Conservation (phyloP, 2,888 invertebrate genomes). For the Lithophane leautieri region DNA sequence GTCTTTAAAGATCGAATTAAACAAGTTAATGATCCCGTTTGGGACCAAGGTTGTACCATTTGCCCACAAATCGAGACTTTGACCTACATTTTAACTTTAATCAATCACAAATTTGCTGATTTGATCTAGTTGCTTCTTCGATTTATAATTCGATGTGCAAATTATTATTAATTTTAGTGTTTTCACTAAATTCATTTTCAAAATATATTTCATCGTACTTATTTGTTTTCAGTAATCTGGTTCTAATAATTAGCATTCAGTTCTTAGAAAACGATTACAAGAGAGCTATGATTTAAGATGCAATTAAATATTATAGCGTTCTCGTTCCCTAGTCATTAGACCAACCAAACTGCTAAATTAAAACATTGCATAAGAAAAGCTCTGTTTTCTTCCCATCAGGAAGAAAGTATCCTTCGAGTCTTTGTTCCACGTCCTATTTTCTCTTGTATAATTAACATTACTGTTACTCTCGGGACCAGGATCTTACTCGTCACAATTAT, state of each 20-base stretch:
- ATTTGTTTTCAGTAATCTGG: constrained; percentile 24
- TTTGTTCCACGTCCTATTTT: constrained; percentile 42
- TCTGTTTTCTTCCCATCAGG: constrained; percentile 1
- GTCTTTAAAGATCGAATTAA: constrained; percentile 58
- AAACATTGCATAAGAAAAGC: constrained; percentile 18
- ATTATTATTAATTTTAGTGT: background rate
- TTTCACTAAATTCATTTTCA: constrained; percentile 9
- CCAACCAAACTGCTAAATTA: constrained; percentile 8
- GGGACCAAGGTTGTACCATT: constrained; percentile 53
- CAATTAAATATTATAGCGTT: constrained; percentile 48
- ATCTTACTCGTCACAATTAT: constrained; percentile 58
- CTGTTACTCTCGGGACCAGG: constrained; percentile 45
- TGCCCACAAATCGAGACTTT: constrained; percentile 49
- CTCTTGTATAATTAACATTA: constrained; percentile 37
- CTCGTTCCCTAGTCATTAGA: constrained; percentile 32
- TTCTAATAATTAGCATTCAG: constrained; percentile 28
- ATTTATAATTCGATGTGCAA: constrained; percentile 1
- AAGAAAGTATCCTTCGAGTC: constrained; percentile 1
- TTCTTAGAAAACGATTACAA: constrained; percentile 51
- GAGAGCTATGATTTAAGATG: constrained; percentile 39
- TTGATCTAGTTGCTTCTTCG: constrained; percentile 25
- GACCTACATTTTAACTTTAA: constrained; percentile 58
- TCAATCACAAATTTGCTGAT: constrained; percentile 48
- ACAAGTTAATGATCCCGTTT: constrained; percentile 58
- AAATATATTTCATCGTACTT: constrained; percentile 16